These are phyloP conservation scores for Capitulum mitella DNA, from an alignment of 2,888 invertebrate species.

Conservation along the genomic window DNA sequence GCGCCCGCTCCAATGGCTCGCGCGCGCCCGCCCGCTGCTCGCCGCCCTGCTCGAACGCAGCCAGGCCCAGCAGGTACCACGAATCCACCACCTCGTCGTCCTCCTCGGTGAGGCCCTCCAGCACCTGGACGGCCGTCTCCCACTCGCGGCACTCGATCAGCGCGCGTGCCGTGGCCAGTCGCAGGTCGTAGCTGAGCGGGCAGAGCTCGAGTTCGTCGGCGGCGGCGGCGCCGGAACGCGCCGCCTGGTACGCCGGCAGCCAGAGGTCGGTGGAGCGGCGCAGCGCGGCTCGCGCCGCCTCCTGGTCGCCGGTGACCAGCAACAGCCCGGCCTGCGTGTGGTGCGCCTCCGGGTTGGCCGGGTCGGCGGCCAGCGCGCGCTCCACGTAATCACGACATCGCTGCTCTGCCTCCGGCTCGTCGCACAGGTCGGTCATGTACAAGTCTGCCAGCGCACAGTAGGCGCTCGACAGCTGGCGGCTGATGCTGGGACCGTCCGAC, in stretches of 20 bases:
- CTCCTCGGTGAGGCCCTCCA: constrained; percentile 45
- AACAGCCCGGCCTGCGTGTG: constrained; percentile 38
- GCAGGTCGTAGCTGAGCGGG: constrained; percentile 41
- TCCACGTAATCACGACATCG: constrained; percentile 43
- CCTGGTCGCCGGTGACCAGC: constrained; percentile 40
- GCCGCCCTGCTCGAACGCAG: constrained; percentile 42
- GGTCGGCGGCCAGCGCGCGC: constrained; percentile 42
- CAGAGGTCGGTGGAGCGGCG: constrained; percentile 43
- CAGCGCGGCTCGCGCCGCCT: constrained; percentile 39
- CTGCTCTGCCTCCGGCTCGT: constrained; percentile 45
- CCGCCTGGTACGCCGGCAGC: constrained; percentile 41
- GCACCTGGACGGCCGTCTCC: constrained; percentile 43
- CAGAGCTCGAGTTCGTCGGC: constrained; percentile 41
- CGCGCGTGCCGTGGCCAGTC: constrained; percentile 43
- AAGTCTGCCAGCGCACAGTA: constrained; percentile 46
- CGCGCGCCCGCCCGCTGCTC: constrained; percentile 1
- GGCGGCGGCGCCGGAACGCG: constrained; percentile 37
- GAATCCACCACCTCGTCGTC: constrained; percentile 45
- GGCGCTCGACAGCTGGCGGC: constrained; percentile 43
- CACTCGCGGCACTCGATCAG: constrained; percentile 45
- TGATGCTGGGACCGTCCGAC: constrained; percentile 30
- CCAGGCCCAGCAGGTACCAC: constrained; percentile 48
- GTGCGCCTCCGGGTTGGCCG: constrained; percentile 44
- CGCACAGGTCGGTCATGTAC: constrained; percentile 47
- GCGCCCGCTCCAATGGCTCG: background rate